A percentile compares a stretch with the other conserved stretches of the same genome.
Conservation (phyloP, 2,113 vertebrate species). For the Scortum barcoo region DNA sequence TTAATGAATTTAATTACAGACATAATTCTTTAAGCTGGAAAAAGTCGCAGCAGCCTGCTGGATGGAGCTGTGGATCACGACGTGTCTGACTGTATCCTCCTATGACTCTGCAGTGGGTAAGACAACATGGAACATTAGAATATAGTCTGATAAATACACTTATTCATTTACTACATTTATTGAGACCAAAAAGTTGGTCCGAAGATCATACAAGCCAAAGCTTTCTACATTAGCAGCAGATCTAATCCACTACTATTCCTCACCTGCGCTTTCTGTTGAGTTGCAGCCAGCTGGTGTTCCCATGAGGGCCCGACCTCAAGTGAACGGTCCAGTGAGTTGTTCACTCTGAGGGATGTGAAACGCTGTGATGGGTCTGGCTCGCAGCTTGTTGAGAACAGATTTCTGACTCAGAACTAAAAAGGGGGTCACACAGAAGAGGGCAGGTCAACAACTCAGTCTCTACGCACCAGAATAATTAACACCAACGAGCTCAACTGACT, state of each 20-base stretch:
- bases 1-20: no score
- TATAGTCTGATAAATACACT: no score
- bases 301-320: constrained; percentile 1
- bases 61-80: constrained; percentile 6
- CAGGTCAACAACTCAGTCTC: constrained; percentile 16
- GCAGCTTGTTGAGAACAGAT: constrained; percentile 5
- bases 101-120: constrained; percentile 12
- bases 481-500: neutral
- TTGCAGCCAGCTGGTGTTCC: neutral
- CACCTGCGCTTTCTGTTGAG: constrained; percentile 38
- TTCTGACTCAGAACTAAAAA: constrained; percentile 39
- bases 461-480: constrained; percentile 12
- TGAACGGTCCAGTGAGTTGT: neutral
- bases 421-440: constrained; percentile 47
- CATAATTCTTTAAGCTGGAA: neutral
- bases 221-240: neutral
- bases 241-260: constrained; percentile 4
- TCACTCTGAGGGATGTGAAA: constrained; percentile 13
- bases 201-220: neutral
- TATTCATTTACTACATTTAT: neutral
- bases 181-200: neutral
- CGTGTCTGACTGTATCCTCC: constrained; percentile 12
- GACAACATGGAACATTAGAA: constrained; percentile 14
- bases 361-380: neutral
- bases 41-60: constrained; percentile 1